Base-by-base conservation (phyloP, 2,797 vertebrate species). In the Petrocephalus sullivani region DNA sequence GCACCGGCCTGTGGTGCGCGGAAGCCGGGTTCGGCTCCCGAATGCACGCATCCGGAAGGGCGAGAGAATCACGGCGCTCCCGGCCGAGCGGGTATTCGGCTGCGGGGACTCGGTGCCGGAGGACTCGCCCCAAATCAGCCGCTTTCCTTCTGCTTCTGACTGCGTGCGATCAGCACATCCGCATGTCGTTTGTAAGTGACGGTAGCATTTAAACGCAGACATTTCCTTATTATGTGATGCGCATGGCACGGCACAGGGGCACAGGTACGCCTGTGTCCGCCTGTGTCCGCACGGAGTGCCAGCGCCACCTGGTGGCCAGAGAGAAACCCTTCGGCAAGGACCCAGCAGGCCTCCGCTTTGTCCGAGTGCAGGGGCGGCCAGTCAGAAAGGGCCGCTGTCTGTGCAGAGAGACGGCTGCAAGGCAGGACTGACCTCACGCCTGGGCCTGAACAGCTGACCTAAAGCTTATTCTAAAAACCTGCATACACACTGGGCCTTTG, bases 11-110 rank as follows among this genome's bases (percentile, higher is more conserved):
- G 85, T 88, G 85, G 87, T 88, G 46, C 53, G 12, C 37, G 75
- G 56, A 85, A 87, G 67, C 21, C 23, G 57, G 14, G 41, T 88
- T 88, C 85, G 87, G 61, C 87, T 84, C 87, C 87, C 33, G 23
- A 28, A 37, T 21, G 87, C 83, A 82, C 49, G 21, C 41, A 23
- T 78, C n/a, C 37, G 71, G 71, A 78, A 78, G 16, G 71, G 37
- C 19, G 71, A 41, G n/a, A 78, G 1, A 78, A 46, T 78, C 71
- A 37, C 46, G 46, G 53, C 53, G 53, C 53, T 9, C 53, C 1
- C 9, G 53, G 53, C 53, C 8, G 53, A 12, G 6, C 53, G 53
- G 53, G 8, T 54, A 54, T 54, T 54, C 28, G 28, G 28, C 28
- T 28, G 28, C 28, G 28, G 28, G 28, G 28, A 28, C 28, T 28